These are phyloP conservation scores for Sylvicola cinctus DNA, from an alignment of 2,888 invertebrate species.

Conservation along the genomic window DNA sequence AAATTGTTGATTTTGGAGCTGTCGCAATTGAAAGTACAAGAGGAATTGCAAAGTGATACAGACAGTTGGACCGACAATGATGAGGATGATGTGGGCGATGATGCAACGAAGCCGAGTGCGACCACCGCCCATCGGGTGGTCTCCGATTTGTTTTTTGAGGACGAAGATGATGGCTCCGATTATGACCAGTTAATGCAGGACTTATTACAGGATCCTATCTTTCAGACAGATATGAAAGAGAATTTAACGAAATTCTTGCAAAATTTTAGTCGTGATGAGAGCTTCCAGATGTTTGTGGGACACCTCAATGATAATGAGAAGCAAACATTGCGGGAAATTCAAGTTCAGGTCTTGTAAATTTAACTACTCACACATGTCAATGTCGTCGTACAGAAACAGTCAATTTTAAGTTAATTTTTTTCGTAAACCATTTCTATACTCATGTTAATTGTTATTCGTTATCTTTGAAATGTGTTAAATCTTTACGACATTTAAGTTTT, in stretches of 20 bases:
- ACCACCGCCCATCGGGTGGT: neutral
- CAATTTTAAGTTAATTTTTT: no score
- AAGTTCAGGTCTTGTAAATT: no score
- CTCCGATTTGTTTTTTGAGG: neutral
- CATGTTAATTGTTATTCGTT: no score
- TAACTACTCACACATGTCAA: no score
- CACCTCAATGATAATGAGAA: conserved; percentile 37
- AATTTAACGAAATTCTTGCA: conserved; percentile 41
- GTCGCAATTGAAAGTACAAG: conserved; percentile 31
- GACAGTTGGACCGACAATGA: conserved; percentile 13
- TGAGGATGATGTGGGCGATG: conserved; percentile 9
- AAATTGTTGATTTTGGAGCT: conserved; percentile 46
- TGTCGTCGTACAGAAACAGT: no score
- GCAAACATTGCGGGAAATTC: no score
- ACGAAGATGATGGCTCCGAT: conserved; percentile 20
- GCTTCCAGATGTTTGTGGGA: conserved; percentile 34
- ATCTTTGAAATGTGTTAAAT: no score
- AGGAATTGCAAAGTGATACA: conserved; percentile 13
- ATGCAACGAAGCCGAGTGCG: neutral
- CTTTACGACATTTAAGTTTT: no score
- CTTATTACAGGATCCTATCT: conserved; percentile 36
- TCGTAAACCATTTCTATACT: no score
- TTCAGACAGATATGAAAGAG: conserved; percentile 36
- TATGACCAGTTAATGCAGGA: conserved; percentile 38
- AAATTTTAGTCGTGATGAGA: conserved; percentile 38